These are phyloP conservation scores for Rhincodon typus DNA, from an alignment of 2,797 vertebrate species.

Conservation along the genomic window DNA sequence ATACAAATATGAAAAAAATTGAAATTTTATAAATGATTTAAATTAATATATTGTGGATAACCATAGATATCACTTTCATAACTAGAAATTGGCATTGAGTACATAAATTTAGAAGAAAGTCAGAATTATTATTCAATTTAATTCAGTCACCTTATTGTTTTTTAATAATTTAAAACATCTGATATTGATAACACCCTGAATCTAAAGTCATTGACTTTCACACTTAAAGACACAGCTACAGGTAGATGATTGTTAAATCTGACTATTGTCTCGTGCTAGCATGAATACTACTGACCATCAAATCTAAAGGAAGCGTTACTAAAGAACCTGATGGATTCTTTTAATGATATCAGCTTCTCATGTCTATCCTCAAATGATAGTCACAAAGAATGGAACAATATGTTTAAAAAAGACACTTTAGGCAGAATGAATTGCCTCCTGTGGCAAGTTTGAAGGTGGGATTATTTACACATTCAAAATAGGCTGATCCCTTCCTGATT, in stretches of 20 bases:
- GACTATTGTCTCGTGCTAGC: not conserved
- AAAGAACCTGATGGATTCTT: not conserved
- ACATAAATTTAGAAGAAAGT: not conserved
- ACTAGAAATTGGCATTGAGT: too few relatives aligned
- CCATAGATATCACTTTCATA: not conserved
- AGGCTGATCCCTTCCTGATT: too few relatives aligned
- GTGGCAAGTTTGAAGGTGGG: too few relatives aligned
- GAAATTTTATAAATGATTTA: not conserved
- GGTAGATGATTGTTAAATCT: not conserved
- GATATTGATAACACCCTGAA: not conserved
- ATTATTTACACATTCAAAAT: too few relatives aligned
- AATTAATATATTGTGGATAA: not conserved
- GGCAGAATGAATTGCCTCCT: too few relatives aligned
- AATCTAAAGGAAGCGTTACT: too few relatives aligned
- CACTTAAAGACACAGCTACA: not conserved
- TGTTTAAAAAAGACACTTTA: not conserved
- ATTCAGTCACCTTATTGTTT: not conserved
- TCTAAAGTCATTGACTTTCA: constrained; percentile 5
- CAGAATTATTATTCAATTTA: not conserved
- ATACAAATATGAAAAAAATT: not conserved
- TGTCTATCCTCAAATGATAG: not conserved
- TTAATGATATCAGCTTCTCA: not conserved
- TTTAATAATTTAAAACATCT: not conserved
- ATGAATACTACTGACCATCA: not conserved
- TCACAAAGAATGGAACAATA: not conserved